Conservation (phyloP, 2,797 vertebrate genomes). For the Periophthalmus magnuspinnatus region DNA sequence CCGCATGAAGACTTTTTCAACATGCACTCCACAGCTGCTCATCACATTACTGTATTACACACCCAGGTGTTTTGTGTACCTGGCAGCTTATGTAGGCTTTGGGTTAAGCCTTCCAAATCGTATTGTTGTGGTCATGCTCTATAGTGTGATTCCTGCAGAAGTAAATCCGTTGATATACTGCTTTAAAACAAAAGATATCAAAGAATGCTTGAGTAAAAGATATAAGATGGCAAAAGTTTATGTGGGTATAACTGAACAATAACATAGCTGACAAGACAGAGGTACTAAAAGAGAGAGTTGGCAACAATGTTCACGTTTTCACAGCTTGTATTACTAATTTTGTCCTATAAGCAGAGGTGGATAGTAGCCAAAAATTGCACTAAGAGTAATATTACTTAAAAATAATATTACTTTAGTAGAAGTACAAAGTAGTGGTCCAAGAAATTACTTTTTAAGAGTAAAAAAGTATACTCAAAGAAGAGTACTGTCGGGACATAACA, state of each 20-base stretch:
- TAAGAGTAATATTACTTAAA: too few relatives aligned
- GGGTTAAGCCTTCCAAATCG: constrained; percentile 23
- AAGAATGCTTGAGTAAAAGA: constrained; percentile 35
- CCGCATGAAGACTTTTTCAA: constrained; percentile 48
- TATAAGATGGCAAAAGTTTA: constrained; percentile 4
- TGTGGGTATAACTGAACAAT: background rate
- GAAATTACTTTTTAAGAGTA: too few relatives aligned
- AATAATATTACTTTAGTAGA: too few relatives aligned
- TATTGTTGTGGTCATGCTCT: constrained; percentile 38
- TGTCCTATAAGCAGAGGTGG: too few relatives aligned
- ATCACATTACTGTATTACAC: constrained; percentile 62
- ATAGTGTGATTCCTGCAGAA: constrained; percentile 60
- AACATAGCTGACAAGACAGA: background rate
- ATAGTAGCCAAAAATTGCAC: too few relatives aligned
- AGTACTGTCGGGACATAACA: too few relatives aligned
- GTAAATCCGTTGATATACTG: constrained; percentile 74
- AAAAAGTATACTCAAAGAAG: too few relatives aligned
- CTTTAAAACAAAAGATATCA: constrained; percentile 60
- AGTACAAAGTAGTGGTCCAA: too few relatives aligned
- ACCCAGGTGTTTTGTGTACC: constrained; percentile 42
- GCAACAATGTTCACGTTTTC: too few relatives aligned
- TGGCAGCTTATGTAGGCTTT: constrained; percentile 28
- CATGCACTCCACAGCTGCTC: constrained; percentile 64
- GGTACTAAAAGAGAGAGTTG: too few relatives aligned
- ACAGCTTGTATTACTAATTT: too few relatives aligned